Evolutionary conservation across 2,797 vertebrate species (phyloP).

Genomic region (Lacerta bilineata): DNA sequence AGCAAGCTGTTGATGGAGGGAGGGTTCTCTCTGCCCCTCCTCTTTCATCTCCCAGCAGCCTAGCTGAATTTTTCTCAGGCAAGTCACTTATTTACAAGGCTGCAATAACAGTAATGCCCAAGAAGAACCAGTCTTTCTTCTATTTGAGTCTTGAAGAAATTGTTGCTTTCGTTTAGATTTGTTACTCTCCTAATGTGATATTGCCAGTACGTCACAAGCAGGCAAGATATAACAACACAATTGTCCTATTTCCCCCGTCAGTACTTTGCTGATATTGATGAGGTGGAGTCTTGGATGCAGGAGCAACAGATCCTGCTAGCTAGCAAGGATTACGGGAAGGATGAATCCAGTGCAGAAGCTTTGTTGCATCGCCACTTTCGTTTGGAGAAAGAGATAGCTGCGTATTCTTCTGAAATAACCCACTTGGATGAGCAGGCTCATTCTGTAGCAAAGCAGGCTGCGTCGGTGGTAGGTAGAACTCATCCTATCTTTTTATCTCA

Average conservation of each 20-base stretch:
- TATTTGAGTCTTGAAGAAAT: background rate
- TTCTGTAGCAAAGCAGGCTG: slow-evolving; percentile 75
- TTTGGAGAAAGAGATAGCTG: slow-evolving; percentile 82
- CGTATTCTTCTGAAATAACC: slow-evolving; percentile 83
- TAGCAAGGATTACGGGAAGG: slow-evolving; percentile 84
- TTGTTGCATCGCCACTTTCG: slow-evolving; percentile 85
- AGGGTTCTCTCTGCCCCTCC: background rate
- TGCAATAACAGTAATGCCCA: background rate
- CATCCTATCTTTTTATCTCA: background rate
- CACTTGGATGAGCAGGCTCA: slow-evolving; percentile 84
- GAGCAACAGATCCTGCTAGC: slow-evolving; percentile 83
- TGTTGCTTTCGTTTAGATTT: background rate
- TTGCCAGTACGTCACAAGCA: background rate
- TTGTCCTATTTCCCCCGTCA: slow-evolving; percentile 62
- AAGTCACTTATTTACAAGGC: background rate
- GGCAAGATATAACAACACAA: background rate
- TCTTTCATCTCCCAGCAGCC: background rate
- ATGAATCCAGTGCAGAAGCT: slow-evolving; percentile 80
- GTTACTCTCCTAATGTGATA: background rate
- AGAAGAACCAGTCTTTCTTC: background rate
- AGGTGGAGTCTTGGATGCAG: slow-evolving; percentile 85
- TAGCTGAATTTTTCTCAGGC: background rate
- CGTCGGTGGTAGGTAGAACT: slow-evolving; percentile 78
- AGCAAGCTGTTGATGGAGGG: background rate
- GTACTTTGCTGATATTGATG: slow-evolving; percentile 87